A percentile compares a stretch with the other conserved stretches of the same genome.
phyloP scores from a whole-genome alignment of 2,113 vertebrate species.

The Sinocyclocheilus maitianheensis region DNA sequence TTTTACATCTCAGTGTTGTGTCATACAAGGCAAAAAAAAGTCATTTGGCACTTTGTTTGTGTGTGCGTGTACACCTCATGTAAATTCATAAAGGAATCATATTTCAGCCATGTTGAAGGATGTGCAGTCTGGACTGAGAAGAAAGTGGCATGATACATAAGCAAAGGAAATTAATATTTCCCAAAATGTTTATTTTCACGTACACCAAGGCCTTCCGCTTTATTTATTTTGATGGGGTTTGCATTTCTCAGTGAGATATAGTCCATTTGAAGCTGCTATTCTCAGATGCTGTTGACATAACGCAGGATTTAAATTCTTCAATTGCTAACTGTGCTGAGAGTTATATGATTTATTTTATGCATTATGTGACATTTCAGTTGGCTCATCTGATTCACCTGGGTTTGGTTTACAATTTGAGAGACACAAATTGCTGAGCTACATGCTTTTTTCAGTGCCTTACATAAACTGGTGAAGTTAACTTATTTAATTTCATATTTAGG shows the following conservation, averaged over 20 bases:
- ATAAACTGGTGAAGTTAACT: neutral
- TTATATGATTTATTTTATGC: neutral
- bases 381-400: neutral
- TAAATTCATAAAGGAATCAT: neutral
- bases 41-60: neutral
- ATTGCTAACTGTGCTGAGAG: neutral
- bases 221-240: slow-evolving; percentile 11
- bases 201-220: slow-evolving; percentile 3
- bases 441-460: neutral
- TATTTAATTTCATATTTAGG: neutral
- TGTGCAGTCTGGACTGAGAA: neutral
- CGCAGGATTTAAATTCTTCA: neutral
- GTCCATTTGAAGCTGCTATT: neutral
- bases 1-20: neutral
- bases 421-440: neutral
- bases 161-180: neutral
- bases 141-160: slow-evolving; percentile 5
- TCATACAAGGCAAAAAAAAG: neutral
- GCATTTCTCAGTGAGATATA: slow-evolving; percentile 25
- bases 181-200: neutral
- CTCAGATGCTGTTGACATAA: neutral
- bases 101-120: neutral
- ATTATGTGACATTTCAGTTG: neutral
- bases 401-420: neutral
- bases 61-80: neutral